Percentiles rank a stretch among this genome's conserved stretches.
phyloP scores from a whole-genome alignment of 2,113 vertebrate genomes.

The Agapornis roseicollis region DNA sequence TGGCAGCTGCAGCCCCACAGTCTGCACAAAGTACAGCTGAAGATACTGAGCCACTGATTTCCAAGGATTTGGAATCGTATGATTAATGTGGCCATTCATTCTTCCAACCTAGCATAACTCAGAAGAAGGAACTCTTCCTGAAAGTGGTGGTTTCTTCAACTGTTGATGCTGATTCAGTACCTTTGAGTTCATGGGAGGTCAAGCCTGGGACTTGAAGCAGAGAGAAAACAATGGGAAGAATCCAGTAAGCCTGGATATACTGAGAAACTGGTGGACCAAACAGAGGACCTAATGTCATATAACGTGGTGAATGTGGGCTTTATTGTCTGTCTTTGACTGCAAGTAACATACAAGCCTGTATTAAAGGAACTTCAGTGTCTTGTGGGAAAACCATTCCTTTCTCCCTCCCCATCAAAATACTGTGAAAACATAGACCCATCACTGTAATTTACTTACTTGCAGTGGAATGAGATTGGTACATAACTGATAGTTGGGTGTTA shows the following conservation, averaged over 20 bases:
- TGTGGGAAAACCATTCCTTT: background rate
- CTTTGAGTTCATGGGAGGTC: background rate
- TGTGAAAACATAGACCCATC: background rate
- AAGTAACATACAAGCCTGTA: background rate
- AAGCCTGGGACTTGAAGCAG: background rate
- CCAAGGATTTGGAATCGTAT: slow-evolving; percentile 52
- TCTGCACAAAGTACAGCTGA: background rate
- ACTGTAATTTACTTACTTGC: background rate
- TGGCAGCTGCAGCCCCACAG: slow-evolving; percentile 22
- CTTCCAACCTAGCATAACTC: background rate
- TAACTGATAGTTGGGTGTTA: background rate
- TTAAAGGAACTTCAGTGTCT: background rate
- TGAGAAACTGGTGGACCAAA: background rate
- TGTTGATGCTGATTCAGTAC: background rate
- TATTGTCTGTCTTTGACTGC: background rate
- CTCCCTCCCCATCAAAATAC: background rate
- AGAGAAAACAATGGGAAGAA: background rate
- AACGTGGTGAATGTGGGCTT: background rate
- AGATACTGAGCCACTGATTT: slow-evolving; percentile 51
- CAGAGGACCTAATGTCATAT: background rate
- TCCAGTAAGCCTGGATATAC: background rate
- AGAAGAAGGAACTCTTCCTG: background rate
- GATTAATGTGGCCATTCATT: background rate
- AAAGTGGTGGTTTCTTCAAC: background rate
- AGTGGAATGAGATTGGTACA: background rate